Conservation (phyloP, 1,140 invertebrate species). For the Penaeus chinensis region DNA sequence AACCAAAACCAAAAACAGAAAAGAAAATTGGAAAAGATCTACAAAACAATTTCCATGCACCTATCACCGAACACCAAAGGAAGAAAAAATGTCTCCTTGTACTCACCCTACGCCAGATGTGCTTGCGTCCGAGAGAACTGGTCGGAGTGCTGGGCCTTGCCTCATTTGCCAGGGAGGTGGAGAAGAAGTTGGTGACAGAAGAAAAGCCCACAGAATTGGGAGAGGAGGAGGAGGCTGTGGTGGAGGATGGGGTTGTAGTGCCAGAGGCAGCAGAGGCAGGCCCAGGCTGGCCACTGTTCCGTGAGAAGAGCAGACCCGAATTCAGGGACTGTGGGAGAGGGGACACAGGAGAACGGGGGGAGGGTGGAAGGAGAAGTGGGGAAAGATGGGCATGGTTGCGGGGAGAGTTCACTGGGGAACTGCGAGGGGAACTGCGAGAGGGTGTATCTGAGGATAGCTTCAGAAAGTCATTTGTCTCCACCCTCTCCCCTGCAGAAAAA, state of each 20-base stretch:
- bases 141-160: slow-evolving; percentile 26
- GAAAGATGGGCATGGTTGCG: slow-evolving; percentile 56
- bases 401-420: slow-evolving; percentile 51
- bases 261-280: slow-evolving; percentile 13
- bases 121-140: background rate
- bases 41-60: background rate
- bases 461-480: slow-evolving; percentile 45
- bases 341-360: slow-evolving; percentile 50
- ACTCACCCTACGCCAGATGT: slow-evolving; percentile 46
- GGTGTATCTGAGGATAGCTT: slow-evolving; percentile 35
- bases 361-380: slow-evolving; percentile 46
- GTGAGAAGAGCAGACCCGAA: background rate
- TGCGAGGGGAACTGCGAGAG: slow-evolving; percentile 33
- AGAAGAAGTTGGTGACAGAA: slow-evolving; percentile 41
- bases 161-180: slow-evolving; percentile 47
- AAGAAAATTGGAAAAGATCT: background rate
- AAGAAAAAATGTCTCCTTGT: slow-evolving; percentile 5
- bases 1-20: background rate
- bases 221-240: slow-evolving; percentile 15
- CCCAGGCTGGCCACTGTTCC: slow-evolving; percentile 6
- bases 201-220: slow-evolving; percentile 25
- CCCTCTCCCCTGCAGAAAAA: slow-evolving; percentile 37
- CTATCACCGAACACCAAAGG: background rate
- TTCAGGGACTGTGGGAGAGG: slow-evolving; percentile 12
- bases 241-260: background rate